Percentiles rank a stretch among this genome's conserved stretches.
These are phyloP conservation scores for Hypercompe scribonia DNA, from an alignment of 2,888 invertebrate genomes.

Conservation along the genomic window DNA sequence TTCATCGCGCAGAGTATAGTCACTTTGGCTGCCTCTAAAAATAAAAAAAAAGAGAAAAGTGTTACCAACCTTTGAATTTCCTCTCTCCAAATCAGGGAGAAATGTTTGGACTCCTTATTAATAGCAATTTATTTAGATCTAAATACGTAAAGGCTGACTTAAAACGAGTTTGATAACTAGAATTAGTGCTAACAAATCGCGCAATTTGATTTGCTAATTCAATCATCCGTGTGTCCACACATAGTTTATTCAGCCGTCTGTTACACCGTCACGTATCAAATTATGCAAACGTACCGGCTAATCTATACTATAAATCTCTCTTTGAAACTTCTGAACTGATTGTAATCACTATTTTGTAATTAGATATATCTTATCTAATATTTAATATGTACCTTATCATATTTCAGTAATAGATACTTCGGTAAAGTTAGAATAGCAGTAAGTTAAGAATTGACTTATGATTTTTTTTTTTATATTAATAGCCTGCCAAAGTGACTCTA, in stretches of 20 bases:
- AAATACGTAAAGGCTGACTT: constrained; percentile 23
- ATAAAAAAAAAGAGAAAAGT: too few relatives aligned
- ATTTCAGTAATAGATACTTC: neutral
- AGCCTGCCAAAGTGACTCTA: too few relatives aligned
- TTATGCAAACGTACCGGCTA: neutral
- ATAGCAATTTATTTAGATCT: too few relatives aligned
- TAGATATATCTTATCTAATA: neutral
- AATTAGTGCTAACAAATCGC: constrained; percentile 48
- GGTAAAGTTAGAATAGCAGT: neutral
- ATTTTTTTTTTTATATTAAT: too few relatives aligned
- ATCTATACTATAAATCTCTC: neutral
- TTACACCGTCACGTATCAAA: constrained; percentile 30
- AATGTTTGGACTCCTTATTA: too few relatives aligned
- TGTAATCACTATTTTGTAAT: neutral
- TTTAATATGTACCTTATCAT: neutral
- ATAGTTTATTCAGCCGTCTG: constrained; percentile 19
- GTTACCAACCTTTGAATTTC: too few relatives aligned
- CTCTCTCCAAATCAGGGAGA: too few relatives aligned
- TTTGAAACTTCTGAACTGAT: neutral
- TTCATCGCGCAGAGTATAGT: too few relatives aligned
- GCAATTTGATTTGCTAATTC: constrained; percentile 54
- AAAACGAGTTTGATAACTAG: constrained; percentile 40
- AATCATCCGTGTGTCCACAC: constrained; percentile 43
- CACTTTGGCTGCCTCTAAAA: too few relatives aligned
- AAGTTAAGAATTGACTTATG: too few relatives aligned